Percentiles rank a stretch among this genome's conserved stretches.
These are phyloP conservation scores for Talpa occidentalis DNA, from an alignment of 2,113 vertebrate genomes.

Conservation along the genomic window DNA sequence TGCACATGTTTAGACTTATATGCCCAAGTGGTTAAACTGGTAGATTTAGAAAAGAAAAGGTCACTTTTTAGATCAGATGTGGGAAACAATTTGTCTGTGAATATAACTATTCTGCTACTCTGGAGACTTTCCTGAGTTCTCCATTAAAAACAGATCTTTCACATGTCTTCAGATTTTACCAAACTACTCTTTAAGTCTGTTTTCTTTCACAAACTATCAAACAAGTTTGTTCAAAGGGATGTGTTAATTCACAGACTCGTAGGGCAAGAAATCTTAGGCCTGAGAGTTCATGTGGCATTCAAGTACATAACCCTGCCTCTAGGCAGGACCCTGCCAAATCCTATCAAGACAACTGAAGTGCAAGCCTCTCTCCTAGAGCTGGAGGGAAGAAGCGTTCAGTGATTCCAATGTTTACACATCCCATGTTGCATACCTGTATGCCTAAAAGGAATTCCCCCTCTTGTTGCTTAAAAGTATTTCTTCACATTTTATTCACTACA, in stretches of 20 bases:
- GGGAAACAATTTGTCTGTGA: constrained; percentile 30
- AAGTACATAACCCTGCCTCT: constrained; percentile 48
- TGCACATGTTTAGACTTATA: constrained; percentile 32
- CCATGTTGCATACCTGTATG: neutral
- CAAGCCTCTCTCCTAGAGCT: constrained; percentile 1
- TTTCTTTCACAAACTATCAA: constrained; percentile 74
- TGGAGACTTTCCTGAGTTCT: constrained; percentile 29
- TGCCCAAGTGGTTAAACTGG: neutral
- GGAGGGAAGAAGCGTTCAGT: constrained; percentile 38
- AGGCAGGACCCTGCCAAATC: constrained; percentile 44
- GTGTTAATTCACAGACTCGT: constrained; percentile 68
- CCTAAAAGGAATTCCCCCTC: constrained; percentile 40
- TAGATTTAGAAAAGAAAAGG: constrained; percentile 8
- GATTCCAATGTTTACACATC: neutral
- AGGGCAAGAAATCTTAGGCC: constrained; percentile 40
- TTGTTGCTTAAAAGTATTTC: constrained; percentile 48
- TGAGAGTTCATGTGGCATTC: constrained; percentile 16
- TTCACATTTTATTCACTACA: constrained; percentile 38
- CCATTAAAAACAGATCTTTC: constrained; percentile 44
- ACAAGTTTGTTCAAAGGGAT: constrained; percentile 69
- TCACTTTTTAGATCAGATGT: constrained; percentile 14
- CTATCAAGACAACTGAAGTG: neutral
- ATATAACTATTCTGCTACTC: neutral
- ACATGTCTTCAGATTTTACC: constrained; percentile 24
- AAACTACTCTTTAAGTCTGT: constrained; percentile 61